These are phyloP conservation scores for Emydura subglobosa DNA, from an alignment of 2,113 vertebrate species.

Conservation along the genomic window DNA sequence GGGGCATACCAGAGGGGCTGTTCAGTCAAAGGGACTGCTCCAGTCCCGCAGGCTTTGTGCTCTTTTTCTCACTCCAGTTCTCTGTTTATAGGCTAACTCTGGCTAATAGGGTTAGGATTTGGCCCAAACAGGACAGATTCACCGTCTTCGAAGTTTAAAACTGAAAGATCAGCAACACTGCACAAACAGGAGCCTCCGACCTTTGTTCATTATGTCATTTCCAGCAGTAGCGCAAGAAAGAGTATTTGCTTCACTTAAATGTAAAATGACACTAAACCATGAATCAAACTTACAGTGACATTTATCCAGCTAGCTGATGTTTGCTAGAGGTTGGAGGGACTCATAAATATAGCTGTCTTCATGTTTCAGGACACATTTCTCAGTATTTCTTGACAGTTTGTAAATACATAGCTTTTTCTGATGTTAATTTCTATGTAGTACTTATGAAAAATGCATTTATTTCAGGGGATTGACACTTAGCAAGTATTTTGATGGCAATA, in stretches of 20 bases:
- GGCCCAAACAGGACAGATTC: background rate
- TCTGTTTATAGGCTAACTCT: background rate
- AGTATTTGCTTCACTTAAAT: conserved; percentile 44
- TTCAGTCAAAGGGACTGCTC: background rate
- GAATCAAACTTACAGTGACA: conserved; percentile 66
- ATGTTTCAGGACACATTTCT: conserved; percentile 54
- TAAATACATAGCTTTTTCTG: conserved; percentile 74
- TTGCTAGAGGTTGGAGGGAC: conserved; percentile 57
- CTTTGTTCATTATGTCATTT: conserved; percentile 54
- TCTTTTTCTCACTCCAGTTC: background rate
- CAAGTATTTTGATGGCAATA: conserved; percentile 47
- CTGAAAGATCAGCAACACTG: conserved; percentile 35
- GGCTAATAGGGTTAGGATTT: background rate
- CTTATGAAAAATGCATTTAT: conserved; percentile 72
- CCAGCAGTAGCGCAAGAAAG: conserved; percentile 59
- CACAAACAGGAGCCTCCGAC: conserved; percentile 45
- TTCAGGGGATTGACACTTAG: conserved; percentile 45
- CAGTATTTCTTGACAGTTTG: conserved; percentile 61
- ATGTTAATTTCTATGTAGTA: conserved; percentile 71
- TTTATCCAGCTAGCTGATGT: conserved; percentile 66
- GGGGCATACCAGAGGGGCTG: fast-evolving
- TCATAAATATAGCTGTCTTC: conserved; percentile 73
- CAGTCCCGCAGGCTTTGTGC: background rate
- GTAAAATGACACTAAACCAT: conserved; percentile 61
- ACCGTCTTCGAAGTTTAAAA: conserved; percentile 9